Evolutionary conservation across 2,113 vertebrate genomes (phyloP).

Genomic region (Thryonomys swinderianus): DNA sequence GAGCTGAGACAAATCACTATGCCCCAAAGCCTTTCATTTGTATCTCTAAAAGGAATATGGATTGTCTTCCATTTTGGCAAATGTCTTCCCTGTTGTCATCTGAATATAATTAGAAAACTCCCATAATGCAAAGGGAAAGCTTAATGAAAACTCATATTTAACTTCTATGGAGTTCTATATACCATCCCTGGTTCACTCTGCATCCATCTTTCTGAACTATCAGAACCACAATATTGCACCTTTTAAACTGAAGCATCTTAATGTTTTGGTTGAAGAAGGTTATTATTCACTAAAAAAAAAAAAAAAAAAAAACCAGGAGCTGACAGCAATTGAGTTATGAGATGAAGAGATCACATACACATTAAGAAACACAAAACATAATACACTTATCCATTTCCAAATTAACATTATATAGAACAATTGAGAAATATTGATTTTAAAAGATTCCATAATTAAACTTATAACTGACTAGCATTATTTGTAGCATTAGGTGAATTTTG

Average conservation of each 20-base stretch:
- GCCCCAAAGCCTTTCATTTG: neutral
- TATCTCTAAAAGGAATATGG: constrained; percentile 15
- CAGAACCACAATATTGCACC: constrained; percentile 27
- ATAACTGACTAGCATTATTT: neutral
- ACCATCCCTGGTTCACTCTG: neutral
- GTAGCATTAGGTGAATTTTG: constrained; percentile 1
- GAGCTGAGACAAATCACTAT: constrained; percentile 21
- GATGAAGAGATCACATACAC: constrained; percentile 46
- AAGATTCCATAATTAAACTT: neutral
- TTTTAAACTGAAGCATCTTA: constrained; percentile 33
- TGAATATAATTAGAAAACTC: constrained; percentile 60
- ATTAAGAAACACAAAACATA: neutral
- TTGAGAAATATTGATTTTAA: constrained; percentile 18
- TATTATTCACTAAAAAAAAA: constrained; percentile 1
- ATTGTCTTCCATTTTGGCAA: constrained; percentile 19
- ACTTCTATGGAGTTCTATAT: constrained; percentile 45
- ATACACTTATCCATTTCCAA: neutral
- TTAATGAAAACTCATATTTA: constrained; percentile 65
- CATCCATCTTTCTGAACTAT: constrained; percentile 49
- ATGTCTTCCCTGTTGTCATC: constrained; percentile 36
- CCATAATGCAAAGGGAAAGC: neutral
- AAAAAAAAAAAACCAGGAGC: neutral
- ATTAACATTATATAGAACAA: neutral
- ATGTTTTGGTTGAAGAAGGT: constrained; percentile 21
- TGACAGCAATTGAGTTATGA: constrained; percentile 8